Base-by-base conservation (phyloP, 1,140 invertebrate species). In the Coelopa frigida region DNA sequence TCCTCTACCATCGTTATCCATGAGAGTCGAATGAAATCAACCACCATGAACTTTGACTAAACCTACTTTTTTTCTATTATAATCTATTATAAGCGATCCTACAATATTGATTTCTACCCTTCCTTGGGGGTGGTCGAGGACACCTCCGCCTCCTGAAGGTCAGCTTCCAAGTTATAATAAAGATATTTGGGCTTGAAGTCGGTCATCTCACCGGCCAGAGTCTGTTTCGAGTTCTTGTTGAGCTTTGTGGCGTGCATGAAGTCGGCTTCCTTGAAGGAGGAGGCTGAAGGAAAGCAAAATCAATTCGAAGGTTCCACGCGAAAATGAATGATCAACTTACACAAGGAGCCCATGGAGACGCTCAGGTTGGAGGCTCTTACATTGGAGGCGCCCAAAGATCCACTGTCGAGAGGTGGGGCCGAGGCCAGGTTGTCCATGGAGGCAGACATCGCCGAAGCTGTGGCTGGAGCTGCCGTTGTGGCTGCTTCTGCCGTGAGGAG, bases 171-270 rank as follows among this genome's bases (percentile, higher is more conserved):
- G 52, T 66, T 54, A 18, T 62, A 66, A 39, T 65, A 66, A 1
- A 65, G 48, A 54, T 66, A 66, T 11, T 54, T 59, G 20, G 62
- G 62, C 21, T 51, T 49, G 26, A 60, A 65, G 35, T 65, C 53
- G n/a, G 55, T 40, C 12, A 55, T 42, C 12, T 64, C 55, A 1
- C 58, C 61, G 3, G 53, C 56, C 31, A 62, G 44, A 5, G 53
- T 52, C 32, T 60, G 52, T n/a, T 58, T 62, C 22, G 54, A 48
- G 21, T 51, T 48, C 17, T 62, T 65, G 38, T 65, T 62, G 5
- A 62, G 40, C 37, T 65, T 65, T 11, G 54, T 65, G 33, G 49
- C 48, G 2, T 32, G 37, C 59, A 65, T 61, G n/a, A 59, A 65
- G 3, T 62, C 56, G 0, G 62, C 62, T 31, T 66, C 62, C 0